Conservation (phyloP, 2,888 invertebrate species). For the Automeris io region DNA sequence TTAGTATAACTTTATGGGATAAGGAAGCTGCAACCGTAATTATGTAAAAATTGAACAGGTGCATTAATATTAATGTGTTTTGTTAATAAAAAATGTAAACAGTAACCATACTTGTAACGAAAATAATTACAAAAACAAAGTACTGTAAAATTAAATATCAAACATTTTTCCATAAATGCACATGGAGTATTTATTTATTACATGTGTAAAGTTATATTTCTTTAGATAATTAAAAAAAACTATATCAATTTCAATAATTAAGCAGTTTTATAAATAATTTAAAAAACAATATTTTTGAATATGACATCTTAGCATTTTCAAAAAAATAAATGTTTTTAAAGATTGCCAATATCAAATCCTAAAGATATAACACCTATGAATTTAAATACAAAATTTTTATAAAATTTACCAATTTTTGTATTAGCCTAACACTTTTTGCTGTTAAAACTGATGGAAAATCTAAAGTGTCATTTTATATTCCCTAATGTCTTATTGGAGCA, state of each 20-base stretch:
- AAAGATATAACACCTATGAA: constrained; percentile 35
- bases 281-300: background rate
- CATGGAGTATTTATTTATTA: no score
- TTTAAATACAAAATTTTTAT: constrained; percentile 49
- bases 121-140: no score
- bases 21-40: constrained; percentile 30
- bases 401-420: constrained; percentile 53
- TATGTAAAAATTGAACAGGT: constrained; percentile 42
- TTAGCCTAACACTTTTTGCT: constrained; percentile 39
- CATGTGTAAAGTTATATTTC: no score
- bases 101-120: no score
- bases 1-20: constrained; percentile 8
- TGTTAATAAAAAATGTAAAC: background rate
- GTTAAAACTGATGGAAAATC: constrained; percentile 59
- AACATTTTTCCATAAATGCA: no score
- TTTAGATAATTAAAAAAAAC: no score
- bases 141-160: no score
- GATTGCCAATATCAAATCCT: constrained; percentile 33
- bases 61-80: constrained; percentile 31
- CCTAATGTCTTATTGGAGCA: constrained; percentile 63
- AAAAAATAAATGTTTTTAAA: constrained; percentile 29
- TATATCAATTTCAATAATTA: no score
- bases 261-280: background rate
- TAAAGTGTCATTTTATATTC: constrained; percentile 46
- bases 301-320: no score